A percentile compares a stretch with the other conserved stretches of the same genome.
Conservation (phyloP, 2,113 vertebrate genomes). For the Hystrix brachyura region DNA sequence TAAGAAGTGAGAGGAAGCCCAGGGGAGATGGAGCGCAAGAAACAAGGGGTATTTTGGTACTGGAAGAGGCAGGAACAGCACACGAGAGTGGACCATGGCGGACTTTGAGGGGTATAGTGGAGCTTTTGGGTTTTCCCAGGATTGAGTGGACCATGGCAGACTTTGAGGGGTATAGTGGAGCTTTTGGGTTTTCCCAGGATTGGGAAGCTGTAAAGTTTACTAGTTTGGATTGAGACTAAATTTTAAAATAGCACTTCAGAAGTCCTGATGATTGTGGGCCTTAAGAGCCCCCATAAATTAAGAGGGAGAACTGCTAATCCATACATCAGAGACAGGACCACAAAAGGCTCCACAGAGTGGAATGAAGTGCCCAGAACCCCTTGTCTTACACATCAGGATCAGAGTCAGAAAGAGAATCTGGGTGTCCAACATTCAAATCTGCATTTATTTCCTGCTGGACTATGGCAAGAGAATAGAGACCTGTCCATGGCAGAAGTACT, state of each 20-base stretch:
- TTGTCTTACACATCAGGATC: neutral
- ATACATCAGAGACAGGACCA: neutral
- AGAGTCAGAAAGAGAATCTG: neutral
- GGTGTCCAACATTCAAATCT: neutral
- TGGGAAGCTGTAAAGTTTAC: neutral
- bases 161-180: neutral
- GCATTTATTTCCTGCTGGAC: neutral
- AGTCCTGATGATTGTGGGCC: neutral
- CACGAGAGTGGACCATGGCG: fast-evolving
- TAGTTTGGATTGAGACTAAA: neutral
- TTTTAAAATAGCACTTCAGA: neutral
- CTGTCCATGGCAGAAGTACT: fast-evolving
- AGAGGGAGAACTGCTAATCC: neutral
- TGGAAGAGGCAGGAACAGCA: fast-evolving
- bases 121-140: neutral
- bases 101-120: neutral
- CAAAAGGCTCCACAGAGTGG: neutral
- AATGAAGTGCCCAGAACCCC: neutral
- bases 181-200: neutral
- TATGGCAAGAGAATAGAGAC: neutral
- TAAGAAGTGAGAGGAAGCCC: neutral
- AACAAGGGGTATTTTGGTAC: neutral
- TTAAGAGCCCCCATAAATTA: neutral
- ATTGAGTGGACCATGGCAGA: fast-evolving
- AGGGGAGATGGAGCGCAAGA: neutral